phyloP scores from a whole-genome alignment of 2,797 vertebrate genomes.

The Chelonia mydas region DNA sequence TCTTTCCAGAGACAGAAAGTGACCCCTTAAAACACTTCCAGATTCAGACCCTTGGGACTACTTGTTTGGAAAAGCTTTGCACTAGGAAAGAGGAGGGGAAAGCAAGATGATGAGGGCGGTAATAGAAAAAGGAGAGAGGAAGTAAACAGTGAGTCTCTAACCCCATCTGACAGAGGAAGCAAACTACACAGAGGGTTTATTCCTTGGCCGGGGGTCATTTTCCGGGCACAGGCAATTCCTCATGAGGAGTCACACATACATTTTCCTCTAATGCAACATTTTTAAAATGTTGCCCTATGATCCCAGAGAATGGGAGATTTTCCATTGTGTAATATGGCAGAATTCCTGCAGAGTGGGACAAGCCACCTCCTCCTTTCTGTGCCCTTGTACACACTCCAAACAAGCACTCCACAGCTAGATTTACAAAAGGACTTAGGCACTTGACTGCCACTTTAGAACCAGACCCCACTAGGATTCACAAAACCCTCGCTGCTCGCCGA shows the following conservation, averaged over 20 bases:
- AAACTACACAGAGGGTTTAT: background rate
- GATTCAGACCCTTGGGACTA: background rate
- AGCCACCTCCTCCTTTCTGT: no score
- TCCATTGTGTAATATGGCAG: background rate
- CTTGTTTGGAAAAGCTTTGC: background rate
- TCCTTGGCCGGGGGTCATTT: background rate
- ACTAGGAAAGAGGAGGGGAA: no score
- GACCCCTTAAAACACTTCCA: background rate
- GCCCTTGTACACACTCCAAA: no score
- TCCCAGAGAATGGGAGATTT: background rate
- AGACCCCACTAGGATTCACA: no score
- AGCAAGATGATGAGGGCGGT: background rate
- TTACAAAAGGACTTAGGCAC: no score
- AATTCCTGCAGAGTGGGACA: no score
- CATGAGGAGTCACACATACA: background rate
- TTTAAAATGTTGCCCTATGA: no score
- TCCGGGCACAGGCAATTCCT: background rate
- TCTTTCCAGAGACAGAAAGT: background rate
- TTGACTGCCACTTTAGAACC: no score
- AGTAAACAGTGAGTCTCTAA: background rate
- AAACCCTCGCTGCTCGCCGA: no score
- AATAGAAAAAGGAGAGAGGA: fast-evolving
- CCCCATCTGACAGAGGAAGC: background rate
- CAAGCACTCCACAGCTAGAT: no score
- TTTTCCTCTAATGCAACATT: background rate